phyloP scores from a whole-genome alignment of 2,888 invertebrate genomes.

The Plutella xylostella region DNA sequence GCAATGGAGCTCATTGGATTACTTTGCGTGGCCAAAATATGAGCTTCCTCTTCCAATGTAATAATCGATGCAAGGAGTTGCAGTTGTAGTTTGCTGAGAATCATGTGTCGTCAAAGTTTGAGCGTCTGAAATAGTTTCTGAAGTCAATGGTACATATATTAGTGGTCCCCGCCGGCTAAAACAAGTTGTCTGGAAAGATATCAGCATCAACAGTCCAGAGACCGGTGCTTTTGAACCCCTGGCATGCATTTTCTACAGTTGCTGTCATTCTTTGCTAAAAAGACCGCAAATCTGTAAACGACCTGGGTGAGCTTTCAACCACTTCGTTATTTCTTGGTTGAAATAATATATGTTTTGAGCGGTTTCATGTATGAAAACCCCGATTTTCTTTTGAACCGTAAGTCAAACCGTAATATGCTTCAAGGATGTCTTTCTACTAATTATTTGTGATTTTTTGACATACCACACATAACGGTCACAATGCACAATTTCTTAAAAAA shows the following conservation, averaged over 20 bases:
- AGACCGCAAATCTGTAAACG: slow-evolving; percentile 20
- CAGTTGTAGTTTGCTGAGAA: too few relatives aligned
- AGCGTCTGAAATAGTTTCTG: background rate
- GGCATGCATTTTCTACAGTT: slow-evolving; percentile 17
- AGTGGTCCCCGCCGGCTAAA: slow-evolving; percentile 23
- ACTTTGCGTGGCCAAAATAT: background rate
- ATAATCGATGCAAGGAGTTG: too few relatives aligned
- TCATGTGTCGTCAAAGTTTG: slow-evolving; percentile 7
- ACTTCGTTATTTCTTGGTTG: slow-evolving; percentile 19
- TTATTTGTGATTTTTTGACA: too few relatives aligned
- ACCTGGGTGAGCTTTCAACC: slow-evolving; percentile 22
- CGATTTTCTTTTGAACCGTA: too few relatives aligned
- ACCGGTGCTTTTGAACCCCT: slow-evolving; percentile 18
- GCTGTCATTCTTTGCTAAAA: slow-evolving; percentile 22
- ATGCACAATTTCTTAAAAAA: too few relatives aligned
- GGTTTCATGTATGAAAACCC: too few relatives aligned
- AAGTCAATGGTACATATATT: too few relatives aligned
- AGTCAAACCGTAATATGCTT: too few relatives aligned
- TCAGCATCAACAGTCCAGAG: slow-evolving; percentile 15
- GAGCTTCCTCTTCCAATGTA: background rate
- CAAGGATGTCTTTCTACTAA: too few relatives aligned
- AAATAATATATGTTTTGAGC: slow-evolving; percentile 21
- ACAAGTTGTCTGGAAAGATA: slow-evolving; percentile 18
- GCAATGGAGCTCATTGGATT: background rate
- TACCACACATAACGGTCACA: too few relatives aligned